A percentile compares a stretch with the other conserved stretches of the same genome.
These are phyloP conservation scores for Pyrrhia umbra DNA, from an alignment of 2,888 invertebrate genomes.

Conservation along the genomic window DNA sequence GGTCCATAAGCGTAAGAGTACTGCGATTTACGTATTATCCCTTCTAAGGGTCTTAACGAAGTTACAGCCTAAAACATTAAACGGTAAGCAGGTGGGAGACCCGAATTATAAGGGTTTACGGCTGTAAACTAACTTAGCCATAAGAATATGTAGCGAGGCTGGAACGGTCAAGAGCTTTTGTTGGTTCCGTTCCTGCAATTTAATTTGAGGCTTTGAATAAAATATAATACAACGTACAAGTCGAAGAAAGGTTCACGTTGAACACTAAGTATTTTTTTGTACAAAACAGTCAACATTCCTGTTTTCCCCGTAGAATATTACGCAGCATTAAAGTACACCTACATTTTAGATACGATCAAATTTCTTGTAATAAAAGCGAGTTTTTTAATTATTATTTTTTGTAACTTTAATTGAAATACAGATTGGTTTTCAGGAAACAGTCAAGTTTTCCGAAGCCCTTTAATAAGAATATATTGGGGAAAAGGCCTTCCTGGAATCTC, in stretches of 20 bases:
- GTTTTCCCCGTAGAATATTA: background rate
- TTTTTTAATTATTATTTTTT: background rate
- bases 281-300: no score
- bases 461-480: background rate
- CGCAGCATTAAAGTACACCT: no score
- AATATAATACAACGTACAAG: no score
- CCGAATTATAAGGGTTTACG: conserved; percentile 53
- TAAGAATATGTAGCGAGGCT: conserved; percentile 37
- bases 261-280: no score
- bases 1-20: conserved; percentile 45
- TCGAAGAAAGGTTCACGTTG: no score
- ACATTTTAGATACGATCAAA: no score
- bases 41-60: conserved; percentile 56
- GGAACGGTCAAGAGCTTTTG: conserved; percentile 23
- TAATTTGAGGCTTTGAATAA: conserved; percentile 9
- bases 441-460: background rate
- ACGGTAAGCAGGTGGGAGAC: conserved; percentile 49
- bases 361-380: background rate
- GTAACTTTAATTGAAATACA: background rate
- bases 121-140: conserved; percentile 38
- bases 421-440: background rate
- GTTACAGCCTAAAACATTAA: conserved; percentile 57
- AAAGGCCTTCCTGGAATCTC: conserved; percentile 13
- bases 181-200: conserved; percentile 6
- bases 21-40: conserved; percentile 56